Base-by-base conservation (phyloP, 2,797 vertebrate genomes). In the Thamnophis elegans region DNA sequence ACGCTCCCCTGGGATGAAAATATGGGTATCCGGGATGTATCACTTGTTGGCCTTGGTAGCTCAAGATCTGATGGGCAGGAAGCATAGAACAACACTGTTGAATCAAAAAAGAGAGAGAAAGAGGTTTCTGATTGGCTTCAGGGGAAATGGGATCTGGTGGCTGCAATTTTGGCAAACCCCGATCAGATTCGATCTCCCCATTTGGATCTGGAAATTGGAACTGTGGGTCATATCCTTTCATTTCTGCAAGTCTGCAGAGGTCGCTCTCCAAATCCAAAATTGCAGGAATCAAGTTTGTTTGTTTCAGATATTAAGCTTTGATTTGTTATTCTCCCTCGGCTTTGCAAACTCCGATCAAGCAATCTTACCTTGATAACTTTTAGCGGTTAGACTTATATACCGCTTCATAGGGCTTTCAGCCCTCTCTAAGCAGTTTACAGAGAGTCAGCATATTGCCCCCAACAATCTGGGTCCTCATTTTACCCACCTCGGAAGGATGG, bases 11-110 rank as follows among this genome's bases (percentile, higher is more conserved):
- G 47, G n/a, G 55, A 4, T 90, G 85, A 12, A 88, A 0, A 13
- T 93, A 73, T 2, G 96, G 56, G 88, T 97, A 95, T 10, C 96
- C 97, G 2, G 98, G 97, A 0, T 96, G 36, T 82, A 97, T 96
- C 28, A 90, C 96, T 89, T 94, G 87, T 1, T 98, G 98, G 20
- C 97, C 98, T n/a, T 98, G 95, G 91, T 97, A 98, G 1, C 97
- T 98, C 55, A 99, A 95, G 94, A 99, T 96, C 98, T 99, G 89
- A 97, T 88, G 88, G 88, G 89, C 88, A 90, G 85, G 90, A 93
- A 91, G 90, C 56, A 90, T 18, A 88, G 32, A 91, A 85, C 85
- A 88, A 59, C 65, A 88, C 42, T 54, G 65, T 32, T 93, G 62
- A 62, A 82, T 82, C 16, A 26, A 93, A 68, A n/a, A n/a, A 62